A percentile compares a stretch with the other conserved stretches of the same genome.
phyloP scores from a whole-genome alignment of 2,797 vertebrate species.

The Tolypeutes matacus region DNA sequence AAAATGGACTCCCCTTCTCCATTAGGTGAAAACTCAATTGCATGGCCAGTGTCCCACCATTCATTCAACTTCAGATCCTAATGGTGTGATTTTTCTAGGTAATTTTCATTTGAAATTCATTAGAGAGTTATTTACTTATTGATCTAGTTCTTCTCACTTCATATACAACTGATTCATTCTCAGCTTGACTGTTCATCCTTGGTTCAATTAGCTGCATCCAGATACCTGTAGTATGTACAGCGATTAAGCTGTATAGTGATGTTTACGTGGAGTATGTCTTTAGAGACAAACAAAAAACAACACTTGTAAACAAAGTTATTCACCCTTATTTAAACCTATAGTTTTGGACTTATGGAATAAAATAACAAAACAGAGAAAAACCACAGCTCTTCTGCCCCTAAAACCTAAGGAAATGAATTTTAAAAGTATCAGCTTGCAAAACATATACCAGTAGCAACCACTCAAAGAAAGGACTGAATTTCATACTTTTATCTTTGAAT shows the following conservation, averaged over 20 bases:
- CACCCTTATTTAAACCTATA: neutral
- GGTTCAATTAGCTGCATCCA: neutral
- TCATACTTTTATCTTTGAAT: neutral
- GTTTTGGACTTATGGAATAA: neutral
- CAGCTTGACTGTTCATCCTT: neutral
- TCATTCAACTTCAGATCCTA: neutral
- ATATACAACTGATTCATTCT: neutral
- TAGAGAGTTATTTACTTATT: neutral
- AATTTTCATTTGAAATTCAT: conserved; percentile 28
- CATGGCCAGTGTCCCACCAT: neutral
- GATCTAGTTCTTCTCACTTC: neutral
- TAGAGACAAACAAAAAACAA: neutral
- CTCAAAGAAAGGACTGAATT: neutral
- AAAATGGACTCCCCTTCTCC: neutral
- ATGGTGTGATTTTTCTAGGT: neutral
- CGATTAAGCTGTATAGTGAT: neutral
- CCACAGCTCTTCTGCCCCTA: neutral
- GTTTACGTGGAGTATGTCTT: neutral
- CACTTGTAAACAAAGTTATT: neutral
- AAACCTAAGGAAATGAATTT: conserved; percentile 25
- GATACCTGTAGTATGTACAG: neutral
- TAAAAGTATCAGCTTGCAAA: neutral
- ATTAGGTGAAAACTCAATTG: neutral
- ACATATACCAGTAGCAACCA: neutral
- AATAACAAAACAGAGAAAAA: neutral